These are phyloP conservation scores for Centroberyx gerrardi DNA, from an alignment of 2,797 vertebrate species.

Conservation along the genomic window DNA sequence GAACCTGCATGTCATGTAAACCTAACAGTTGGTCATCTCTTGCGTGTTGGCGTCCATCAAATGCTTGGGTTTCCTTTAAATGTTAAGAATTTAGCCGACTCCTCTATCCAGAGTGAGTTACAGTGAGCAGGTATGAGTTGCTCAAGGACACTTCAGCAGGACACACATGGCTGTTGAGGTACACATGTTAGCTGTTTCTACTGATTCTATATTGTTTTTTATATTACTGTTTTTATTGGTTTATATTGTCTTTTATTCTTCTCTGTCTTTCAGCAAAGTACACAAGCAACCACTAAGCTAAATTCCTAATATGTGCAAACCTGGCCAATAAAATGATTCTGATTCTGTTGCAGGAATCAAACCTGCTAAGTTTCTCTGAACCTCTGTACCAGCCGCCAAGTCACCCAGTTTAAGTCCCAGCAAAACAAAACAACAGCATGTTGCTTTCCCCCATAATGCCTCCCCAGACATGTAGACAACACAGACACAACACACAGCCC, in stretches of 20 bases:
- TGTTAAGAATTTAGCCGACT: background rate
- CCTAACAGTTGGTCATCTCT: too few relatives aligned
- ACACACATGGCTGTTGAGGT: too few relatives aligned
- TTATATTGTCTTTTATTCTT: too few relatives aligned
- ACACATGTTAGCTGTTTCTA: too few relatives aligned
- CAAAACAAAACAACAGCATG: constrained; percentile 55
- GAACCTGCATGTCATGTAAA: background rate
- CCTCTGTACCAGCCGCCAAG: constrained; percentile 31
- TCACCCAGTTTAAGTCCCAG: constrained; percentile 28
- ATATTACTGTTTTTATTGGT: too few relatives aligned
- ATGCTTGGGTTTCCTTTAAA: background rate
- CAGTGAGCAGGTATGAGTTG: background rate
- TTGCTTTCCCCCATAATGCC: constrained; percentile 32
- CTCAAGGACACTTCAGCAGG: too few relatives aligned
- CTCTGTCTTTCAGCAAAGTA: too few relatives aligned
- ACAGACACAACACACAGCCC: constrained; percentile 52
- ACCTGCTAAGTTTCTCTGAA: constrained; percentile 22
- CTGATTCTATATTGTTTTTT: too few relatives aligned
- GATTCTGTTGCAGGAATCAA: background rate
- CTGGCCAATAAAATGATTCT: too few relatives aligned
- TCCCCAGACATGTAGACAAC: constrained; percentile 48
- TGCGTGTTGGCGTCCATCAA: too few relatives aligned
- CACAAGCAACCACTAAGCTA: too few relatives aligned
- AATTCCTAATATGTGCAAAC: too few relatives aligned
- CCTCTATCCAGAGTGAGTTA: background rate